phyloP scores from a whole-genome alignment of 1,140 invertebrate species.

The Berghia stephanieae region DNA sequence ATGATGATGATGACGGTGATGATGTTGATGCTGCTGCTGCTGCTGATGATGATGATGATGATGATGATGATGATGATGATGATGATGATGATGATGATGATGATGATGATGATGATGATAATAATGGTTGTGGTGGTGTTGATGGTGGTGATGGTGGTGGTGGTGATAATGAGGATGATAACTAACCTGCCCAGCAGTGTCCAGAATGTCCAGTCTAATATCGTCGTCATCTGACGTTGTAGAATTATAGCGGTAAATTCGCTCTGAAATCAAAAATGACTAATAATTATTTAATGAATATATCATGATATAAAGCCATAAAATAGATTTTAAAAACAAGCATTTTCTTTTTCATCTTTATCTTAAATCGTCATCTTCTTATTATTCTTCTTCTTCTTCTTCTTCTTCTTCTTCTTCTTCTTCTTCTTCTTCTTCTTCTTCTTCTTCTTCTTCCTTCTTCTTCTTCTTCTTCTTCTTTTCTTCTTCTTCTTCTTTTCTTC shows the following conservation, averaged over 20 bases:
- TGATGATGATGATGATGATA: too few relatives aligned
- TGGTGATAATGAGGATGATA: too few relatives aligned
- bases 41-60: too few relatives aligned
- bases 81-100: too few relatives aligned
- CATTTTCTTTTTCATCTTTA: background rate
- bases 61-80: too few relatives aligned
- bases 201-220: constrained; percentile 89
- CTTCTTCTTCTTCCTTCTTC: background rate
- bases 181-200: constrained; percentile 88
- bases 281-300: background rate
- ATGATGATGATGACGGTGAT: too few relatives aligned
- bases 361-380: background rate
- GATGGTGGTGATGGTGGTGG: too few relatives aligned
- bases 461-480: background rate
- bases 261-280: constrained; percentile 72
- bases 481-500: too few relatives aligned
- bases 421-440: background rate
- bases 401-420: constrained; percentile 1
- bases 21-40: too few relatives aligned
- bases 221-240: constrained; percentile 87
- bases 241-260: constrained; percentile 84
- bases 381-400: background rate
- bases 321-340: background rate
- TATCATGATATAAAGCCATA: background rate
- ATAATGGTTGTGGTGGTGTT: too few relatives aligned